Evolutionary conservation across 1,140 invertebrate species (phyloP), one percentile per base, ranked within the genome.

Genomic region (Drosophila sturtevanti): DNA sequence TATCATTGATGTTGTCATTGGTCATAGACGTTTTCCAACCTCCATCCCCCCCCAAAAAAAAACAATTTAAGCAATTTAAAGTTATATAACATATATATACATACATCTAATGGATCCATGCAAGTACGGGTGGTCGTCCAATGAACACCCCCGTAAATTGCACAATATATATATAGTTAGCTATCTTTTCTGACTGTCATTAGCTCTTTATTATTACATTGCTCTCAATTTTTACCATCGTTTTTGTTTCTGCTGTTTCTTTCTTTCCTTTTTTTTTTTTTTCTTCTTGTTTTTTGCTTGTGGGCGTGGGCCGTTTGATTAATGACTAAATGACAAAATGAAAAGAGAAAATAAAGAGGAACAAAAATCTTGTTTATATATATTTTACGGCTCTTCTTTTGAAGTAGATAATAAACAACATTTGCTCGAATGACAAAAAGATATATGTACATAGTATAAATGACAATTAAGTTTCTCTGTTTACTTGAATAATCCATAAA

Each of bases 1-100:
- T 82, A 89, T 86, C 84, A 86, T 89, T 72, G 79, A 66, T 34
- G 31, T 35, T 68, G 63, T 24, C 67, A 70, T n/a, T 56, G 66
- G 65, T 37, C 27, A 31, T 31, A 6, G 27, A 31, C 27, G 6
- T 31, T 54, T 22, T 77, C 68, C 63, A 59, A 55, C 56, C 63
- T 65, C 37, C 59, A 65, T 59, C 31, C 41, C 41, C 54, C 41
- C 34, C 52, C 4, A 2, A 31, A 31, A 2, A 31, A 31, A 75
- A 67, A 55, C 62, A 54, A 73, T 72, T 85, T 86, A 86, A 70
- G 81, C 81, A 85, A 81, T 81, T 68, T 60, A 79, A 82, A 87
- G 79, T 79, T 61, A 75, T 61, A 75, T 62, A 27, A 41, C 72
- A 65, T 81, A 14, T 56, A 31, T 31, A 4, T 24, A 24, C 4